These are phyloP conservation scores for Carpatolechia fugitivella DNA, from an alignment of 2,888 invertebrate genomes.

Conservation along the genomic window DNA sequence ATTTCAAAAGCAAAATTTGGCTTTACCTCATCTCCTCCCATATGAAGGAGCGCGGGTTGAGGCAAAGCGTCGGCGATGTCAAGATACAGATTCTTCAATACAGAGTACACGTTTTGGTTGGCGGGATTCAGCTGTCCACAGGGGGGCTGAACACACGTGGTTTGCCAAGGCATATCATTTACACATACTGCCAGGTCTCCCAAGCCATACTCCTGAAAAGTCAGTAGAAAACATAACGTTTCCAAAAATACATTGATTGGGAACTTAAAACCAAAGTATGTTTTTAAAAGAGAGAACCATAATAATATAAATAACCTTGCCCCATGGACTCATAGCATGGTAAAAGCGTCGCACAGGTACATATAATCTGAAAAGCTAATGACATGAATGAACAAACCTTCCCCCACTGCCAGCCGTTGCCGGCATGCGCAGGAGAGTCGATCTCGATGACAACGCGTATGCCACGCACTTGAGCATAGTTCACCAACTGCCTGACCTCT, in stretches of 20 bases:
- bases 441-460: slow-evolving; percentile 92
- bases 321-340: too few species aligned
- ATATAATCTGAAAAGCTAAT: too few species aligned
- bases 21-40: slow-evolving; percentile 91
- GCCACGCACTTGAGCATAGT: slow-evolving; percentile 88
- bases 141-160: slow-evolving; percentile 88
- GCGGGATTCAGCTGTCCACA: slow-evolving; percentile 92
- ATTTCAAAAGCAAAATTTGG: too few species aligned
- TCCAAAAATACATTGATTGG: too few species aligned
- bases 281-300: too few species aligned
- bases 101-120: slow-evolving; percentile 83
- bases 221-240: too few species aligned
- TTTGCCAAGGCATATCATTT: slow-evolving; percentile 84
- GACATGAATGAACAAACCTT: slow-evolving; percentile 40
- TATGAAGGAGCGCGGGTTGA: slow-evolving; percentile 83
- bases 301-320: too few species aligned
- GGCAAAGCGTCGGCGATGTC: slow-evolving; percentile 82
- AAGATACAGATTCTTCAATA: slow-evolving; percentile 83
- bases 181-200: slow-evolving; percentile 85
- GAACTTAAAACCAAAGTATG: too few species aligned
- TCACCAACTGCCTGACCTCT: slow-evolving; percentile 83
- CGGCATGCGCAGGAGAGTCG: slow-evolving; percentile 92
- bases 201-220: slow-evolving; percentile 68
- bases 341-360: too few species aligned
- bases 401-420: slow-evolving; percentile 93